Base-by-base conservation (phyloP, 2,113 vertebrate species). In the Podilymbus podiceps region DNA sequence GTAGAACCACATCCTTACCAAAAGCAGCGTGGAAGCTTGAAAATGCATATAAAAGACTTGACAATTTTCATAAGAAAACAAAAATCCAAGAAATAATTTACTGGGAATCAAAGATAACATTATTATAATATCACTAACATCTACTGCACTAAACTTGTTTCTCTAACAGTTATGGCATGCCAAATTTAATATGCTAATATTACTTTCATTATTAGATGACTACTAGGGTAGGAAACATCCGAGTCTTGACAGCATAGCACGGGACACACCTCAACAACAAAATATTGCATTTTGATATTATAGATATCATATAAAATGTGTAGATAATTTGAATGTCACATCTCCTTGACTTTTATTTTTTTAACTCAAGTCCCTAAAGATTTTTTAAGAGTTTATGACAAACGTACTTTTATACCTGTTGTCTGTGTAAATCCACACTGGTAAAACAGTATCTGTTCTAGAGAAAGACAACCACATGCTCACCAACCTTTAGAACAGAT, bases 141-240 rank as follows among this genome's bases (percentile, higher is more conserved):
- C 74, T 90, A 28, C 55, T 68, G 59, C 77, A 59, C 42, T 82
- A 72, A 92, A 85, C 30, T 88, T 78, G 49, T 86, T 92, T 87
- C 56, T 75, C 83, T 50, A 89, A 52, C 68, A 78, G 76, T 85
- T 94, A 94, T 50, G 79, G 44, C 35, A 75, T 12, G 12, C 44
- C 73, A 87, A 92, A 95, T 44, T 69, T 71, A 95, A 95, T 87
- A 85, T 68, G 73, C 10, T 88, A 95, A 91, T 89, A 95, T 92
- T 89, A 44, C 71, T 91, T 95, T 74, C 42, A 35, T 87, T 92
- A 85, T 85, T 84, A 59, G 56, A 62, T 79, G 63, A 62, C 50
- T 94, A 15, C 53, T 10, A 50, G 35, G 21, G 14, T 71, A 82
- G 59, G 67, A 90, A 76, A 85, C 10, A 23, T 47, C 72, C 47